Evolutionary conservation across 2,113 vertebrate species (phyloP).

Genomic region (Otocyon megalotis): DNA sequence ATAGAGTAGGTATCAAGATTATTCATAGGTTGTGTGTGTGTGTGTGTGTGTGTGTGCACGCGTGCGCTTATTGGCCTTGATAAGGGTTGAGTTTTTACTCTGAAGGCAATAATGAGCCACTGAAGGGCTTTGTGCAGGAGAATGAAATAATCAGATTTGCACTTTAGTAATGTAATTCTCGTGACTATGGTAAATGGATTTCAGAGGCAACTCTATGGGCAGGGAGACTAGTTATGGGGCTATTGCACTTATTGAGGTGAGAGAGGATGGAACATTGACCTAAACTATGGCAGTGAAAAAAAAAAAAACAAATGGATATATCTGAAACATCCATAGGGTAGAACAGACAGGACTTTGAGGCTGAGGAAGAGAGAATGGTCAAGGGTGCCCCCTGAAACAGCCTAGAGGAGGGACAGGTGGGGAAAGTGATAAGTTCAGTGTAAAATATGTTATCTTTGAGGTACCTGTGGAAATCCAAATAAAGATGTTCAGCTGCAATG

Average conservation of each 20-base stretch:
- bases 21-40: not conserved
- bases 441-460: not conserved
- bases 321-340: not conserved
- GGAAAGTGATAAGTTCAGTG: not conserved
- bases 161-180: not conserved
- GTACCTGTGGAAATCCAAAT: not conserved
- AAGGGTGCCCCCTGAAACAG: not conserved
- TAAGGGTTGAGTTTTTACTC: not conserved
- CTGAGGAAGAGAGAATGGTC: not conserved
- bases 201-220: not conserved
- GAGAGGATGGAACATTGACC: not conserved
- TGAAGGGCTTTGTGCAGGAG: not conserved
- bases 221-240: not conserved
- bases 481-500: not conserved
- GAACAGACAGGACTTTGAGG: not conserved
- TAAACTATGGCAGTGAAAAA: not conserved
- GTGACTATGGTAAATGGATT: not conserved
- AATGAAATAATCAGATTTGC: slow-evolving; percentile 12
- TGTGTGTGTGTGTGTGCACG: too few relatives aligned
- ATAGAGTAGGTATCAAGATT: not conserved
- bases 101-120: not conserved
- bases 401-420: not conserved
- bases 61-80: not conserved
- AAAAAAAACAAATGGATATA: not conserved
- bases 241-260: not conserved